These are phyloP conservation scores for Platypus cylindrus DNA, from an alignment of 2,888 invertebrate genomes.

Conservation along the genomic window DNA sequence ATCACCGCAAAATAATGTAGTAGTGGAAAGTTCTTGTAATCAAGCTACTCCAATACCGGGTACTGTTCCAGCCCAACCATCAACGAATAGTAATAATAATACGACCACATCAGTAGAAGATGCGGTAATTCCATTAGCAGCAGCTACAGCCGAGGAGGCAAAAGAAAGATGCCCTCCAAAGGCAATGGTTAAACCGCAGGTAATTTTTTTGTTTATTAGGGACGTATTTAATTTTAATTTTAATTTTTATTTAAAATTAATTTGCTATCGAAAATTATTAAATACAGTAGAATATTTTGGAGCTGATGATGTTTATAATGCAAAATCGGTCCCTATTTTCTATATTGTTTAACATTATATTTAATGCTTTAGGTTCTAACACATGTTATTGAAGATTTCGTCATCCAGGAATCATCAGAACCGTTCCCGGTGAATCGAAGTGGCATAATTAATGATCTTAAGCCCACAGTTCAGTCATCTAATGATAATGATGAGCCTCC, in stretches of 20 bases:
- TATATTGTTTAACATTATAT: background rate
- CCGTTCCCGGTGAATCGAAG: conserved; percentile 69
- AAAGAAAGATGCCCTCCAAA: conserved; percentile 55
- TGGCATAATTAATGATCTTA: conserved; percentile 32
- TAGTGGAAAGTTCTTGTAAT: conserved; percentile 21
- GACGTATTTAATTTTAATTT: too few relatives aligned
- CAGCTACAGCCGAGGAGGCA: conserved; percentile 33
- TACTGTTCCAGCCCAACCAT: conserved; percentile 11
- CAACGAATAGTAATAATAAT: conserved; percentile 8
- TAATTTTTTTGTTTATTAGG: too few relatives aligned
- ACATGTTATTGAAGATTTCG: conserved; percentile 93
- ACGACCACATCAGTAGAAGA: conserved; percentile 23
- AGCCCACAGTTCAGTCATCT: conserved; percentile 30
- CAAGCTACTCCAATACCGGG: conserved; percentile 32
- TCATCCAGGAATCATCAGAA: conserved; percentile 89
- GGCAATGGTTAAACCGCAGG: conserved; percentile 87
- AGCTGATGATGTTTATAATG: background rate
- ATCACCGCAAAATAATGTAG: conserved; percentile 15
- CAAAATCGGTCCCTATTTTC: background rate
- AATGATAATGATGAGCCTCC: conserved; percentile 69
- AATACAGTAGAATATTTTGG: too few relatives aligned
- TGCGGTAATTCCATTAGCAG: too few relatives aligned
- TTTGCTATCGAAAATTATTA: too few relatives aligned
- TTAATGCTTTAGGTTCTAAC: conserved; percentile 57
- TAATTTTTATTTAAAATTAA: too few relatives aligned